phyloP scores from a whole-genome alignment of 2,113 vertebrate species.

The Chinchilla lanigera region DNA sequence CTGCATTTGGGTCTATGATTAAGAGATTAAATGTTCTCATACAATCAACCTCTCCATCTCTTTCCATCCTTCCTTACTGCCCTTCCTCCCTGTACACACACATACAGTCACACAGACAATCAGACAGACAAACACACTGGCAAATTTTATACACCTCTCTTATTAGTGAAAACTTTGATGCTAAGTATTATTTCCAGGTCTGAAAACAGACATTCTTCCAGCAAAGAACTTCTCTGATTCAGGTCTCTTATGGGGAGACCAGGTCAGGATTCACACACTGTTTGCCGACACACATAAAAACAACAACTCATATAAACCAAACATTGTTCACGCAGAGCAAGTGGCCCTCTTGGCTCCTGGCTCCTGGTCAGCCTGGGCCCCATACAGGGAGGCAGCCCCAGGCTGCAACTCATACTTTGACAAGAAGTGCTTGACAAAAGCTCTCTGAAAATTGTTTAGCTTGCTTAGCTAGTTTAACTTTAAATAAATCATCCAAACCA shows the following conservation, averaged over 20 bases:
- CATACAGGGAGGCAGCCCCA: neutral
- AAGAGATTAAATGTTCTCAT: conserved; percentile 10
- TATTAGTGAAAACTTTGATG: conserved; percentile 24
- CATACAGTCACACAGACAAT: neutral
- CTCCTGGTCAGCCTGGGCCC: neutral
- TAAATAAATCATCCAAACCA: conserved; percentile 54
- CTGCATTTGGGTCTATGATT: neutral
- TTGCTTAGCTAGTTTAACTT: conserved; percentile 69
- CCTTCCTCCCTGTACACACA: neutral
- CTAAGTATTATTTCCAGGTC: conserved; percentile 17
- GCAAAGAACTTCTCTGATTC: conserved; percentile 34
- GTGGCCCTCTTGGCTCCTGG: neutral
- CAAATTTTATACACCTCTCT: neutral
- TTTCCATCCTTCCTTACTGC: neutral
- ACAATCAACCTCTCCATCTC: neutral
- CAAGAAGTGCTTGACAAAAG: conserved; percentile 15
- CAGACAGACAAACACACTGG: neutral
- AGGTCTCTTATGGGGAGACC: neutral
- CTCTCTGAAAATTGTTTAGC: conserved; percentile 59
- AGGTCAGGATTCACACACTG: neutral
- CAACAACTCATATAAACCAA: neutral
- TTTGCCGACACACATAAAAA: conserved; percentile 8
- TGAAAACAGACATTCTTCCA: conserved; percentile 45
- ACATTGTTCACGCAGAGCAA: neutral
- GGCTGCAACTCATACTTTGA: neutral